Evolutionary conservation across 2,797 vertebrate species (phyloP), one percentile per base, ranked within the genome.

Genomic region (Setipinna tenuifilis): DNA sequence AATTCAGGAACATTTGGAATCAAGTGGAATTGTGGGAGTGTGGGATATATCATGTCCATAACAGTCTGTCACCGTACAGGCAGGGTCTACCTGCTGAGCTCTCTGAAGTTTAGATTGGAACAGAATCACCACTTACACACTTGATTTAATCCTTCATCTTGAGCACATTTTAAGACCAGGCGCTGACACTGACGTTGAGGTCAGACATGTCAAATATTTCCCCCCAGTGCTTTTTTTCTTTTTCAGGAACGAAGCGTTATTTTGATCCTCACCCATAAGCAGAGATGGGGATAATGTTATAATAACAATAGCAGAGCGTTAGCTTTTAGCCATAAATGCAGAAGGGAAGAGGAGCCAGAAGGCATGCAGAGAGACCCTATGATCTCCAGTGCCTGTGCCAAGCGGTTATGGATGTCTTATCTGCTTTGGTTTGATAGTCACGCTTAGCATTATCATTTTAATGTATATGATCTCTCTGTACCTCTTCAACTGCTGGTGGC

Each of bases 101-200:
- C 28, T 35, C 68, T 41, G 68, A 75, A 41, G 68, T 75, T 75
- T 0, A 17, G 68, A 75, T 75, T 75, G 68, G 68, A 75, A 25
- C 10, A 11, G 23, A 65, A 17, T 35, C 6, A 17, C 17, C 2
- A 75, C 25, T 75, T 75, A 41, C 31, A 35, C 68, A 31, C 68
- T 71, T 28, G 11, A 28, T 17, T 35, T 75, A 11, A 28, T 14
- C 23, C 23, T 14, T 68, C 23, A 14, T 14, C 68, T 71, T 31
- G 28, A 71, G 0, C 68, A 35, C 16, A 35, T 31, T 25, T 17
- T 3, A 28, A 28, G 9, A 2, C 6, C 4, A 14, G 3, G 14
- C 16, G 16, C 68, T 41, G 31, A 31, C 16, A 35, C n/a, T n/a
- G n/a, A 28, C 25, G 28, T 12, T 35, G 68, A 14, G 65, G 25